phyloP scores from a whole-genome alignment of 30 jellyfish, hydroid and myxozoan genomes.

The Calvadosia cruxmelitensis region DNA sequence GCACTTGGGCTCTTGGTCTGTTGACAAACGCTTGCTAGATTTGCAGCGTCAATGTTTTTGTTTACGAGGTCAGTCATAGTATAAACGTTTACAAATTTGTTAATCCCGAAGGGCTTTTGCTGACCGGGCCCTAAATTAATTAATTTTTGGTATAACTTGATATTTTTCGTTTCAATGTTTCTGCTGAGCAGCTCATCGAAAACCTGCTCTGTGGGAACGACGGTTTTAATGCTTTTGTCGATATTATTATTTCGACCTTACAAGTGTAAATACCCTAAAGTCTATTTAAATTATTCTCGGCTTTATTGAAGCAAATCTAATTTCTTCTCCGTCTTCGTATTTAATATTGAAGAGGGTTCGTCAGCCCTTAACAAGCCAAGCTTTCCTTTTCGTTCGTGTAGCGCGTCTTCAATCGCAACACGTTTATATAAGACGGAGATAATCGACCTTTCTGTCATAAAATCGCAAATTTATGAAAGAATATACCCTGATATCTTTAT shows the following conservation, averaged over 20 bases:
- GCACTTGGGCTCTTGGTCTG: too few relatives aligned
- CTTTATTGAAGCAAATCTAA: not conserved
- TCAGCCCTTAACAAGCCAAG: not conserved
- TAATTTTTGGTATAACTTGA: too few relatives aligned
- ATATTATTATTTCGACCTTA: not conserved
- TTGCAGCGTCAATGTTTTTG: too few relatives aligned
- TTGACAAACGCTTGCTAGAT: too few relatives aligned
- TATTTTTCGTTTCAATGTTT: not conserved
- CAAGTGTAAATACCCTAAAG: too few relatives aligned
- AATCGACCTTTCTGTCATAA: not conserved
- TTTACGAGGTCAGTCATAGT: too few relatives aligned
- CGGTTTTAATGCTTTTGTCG: not conserved
- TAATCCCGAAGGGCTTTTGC: too few relatives aligned
- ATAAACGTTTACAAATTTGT: too few relatives aligned
- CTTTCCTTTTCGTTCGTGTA: not conserved
- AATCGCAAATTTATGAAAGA: not conserved
- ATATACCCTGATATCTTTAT: not conserved
- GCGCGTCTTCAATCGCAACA: not conserved
- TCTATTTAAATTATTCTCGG: not conserved
- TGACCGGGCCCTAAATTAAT: too few relatives aligned
- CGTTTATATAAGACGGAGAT: not conserved
- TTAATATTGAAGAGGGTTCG: not conserved
- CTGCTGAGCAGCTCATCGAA: not conserved
- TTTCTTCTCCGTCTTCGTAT: conserved; percentile 1
- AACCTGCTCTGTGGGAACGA: not conserved